Evolutionary conservation across 2,113 vertebrate genomes (phyloP).

Genomic region (Heterocephalus glaber): DNA sequence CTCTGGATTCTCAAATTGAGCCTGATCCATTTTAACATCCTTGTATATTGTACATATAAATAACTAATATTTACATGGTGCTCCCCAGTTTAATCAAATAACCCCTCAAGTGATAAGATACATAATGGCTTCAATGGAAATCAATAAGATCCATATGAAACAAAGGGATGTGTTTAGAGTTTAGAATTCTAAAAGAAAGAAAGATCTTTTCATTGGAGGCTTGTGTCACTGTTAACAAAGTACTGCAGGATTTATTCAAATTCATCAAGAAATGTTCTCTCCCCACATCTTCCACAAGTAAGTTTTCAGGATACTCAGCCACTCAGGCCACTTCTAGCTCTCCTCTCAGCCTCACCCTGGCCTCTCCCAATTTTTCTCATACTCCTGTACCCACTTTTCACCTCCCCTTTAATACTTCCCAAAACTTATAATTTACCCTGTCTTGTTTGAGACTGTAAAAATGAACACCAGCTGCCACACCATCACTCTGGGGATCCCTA

Average conservation of each 20-base stretch:
- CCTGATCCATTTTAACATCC: not conserved
- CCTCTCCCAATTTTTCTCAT: not conserved
- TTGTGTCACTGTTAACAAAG: not conserved
- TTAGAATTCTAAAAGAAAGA: constrained; percentile 14
- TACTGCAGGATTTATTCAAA: not conserved
- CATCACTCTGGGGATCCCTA: not conserved
- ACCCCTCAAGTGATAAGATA: not conserved
- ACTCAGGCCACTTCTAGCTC: not conserved
- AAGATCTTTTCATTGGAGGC: not conserved
- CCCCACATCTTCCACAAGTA: not conserved
- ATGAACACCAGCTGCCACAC: not conserved
- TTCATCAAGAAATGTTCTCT: not conserved
- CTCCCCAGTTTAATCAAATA: constrained; percentile 5
- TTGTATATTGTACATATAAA: not conserved
- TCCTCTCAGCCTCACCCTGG: too few species aligned
- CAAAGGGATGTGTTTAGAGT: not conserved
- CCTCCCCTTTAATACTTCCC: not conserved
- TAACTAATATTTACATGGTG: not conserved
- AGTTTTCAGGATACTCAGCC: not conserved
- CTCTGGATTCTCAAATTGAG: not conserved
- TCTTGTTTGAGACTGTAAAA: not conserved
- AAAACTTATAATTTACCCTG: not conserved
- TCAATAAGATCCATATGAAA: not conserved
- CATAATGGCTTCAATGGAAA: not conserved
- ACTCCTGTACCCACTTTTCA: not conserved